Conservation (phyloP, 2,888 invertebrate genomes). For the Gasteruption jaculator region DNA sequence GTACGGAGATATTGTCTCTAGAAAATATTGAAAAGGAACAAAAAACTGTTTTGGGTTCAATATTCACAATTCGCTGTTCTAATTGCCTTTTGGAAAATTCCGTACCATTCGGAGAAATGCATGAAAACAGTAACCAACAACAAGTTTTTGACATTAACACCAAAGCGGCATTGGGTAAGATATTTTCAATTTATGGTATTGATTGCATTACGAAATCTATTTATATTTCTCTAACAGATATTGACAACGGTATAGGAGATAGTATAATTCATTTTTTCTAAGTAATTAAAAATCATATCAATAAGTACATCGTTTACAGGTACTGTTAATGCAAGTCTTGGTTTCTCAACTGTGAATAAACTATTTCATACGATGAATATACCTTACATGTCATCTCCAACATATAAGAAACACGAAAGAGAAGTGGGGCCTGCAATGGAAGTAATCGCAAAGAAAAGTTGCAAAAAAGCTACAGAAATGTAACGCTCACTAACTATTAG, state of each 20-base stretch:
- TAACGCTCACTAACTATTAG: constrained; percentile 9
- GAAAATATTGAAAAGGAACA: constrained; percentile 8
- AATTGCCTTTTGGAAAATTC: constrained; percentile 9
- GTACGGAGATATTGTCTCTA: neutral
- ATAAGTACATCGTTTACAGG: constrained; percentile 14
- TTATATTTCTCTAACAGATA: too few species aligned
- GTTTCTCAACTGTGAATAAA: constrained; percentile 4
- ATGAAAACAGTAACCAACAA: constrained; percentile 8
- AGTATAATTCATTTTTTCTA: too few species aligned
- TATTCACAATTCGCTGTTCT: constrained; percentile 12
- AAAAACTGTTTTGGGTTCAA: constrained; percentile 8
- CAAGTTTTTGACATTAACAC: constrained; percentile 11
- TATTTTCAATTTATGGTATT: neutral
- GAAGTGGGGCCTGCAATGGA: constrained; percentile 11
- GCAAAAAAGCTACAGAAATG: constrained; percentile 7
- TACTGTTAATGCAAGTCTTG: constrained; percentile 9
- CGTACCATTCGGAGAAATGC: constrained; percentile 6
- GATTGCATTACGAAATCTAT: neutral
- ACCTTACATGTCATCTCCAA: neutral
- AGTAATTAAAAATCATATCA: too few species aligned
- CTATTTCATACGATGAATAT: constrained; percentile 9
- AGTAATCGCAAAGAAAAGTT: constrained; percentile 10
- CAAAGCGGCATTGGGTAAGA: constrained; percentile 14
- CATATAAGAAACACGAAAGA: constrained; percentile 9
- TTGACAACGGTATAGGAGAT: too few species aligned